Evolutionary conservation across 2,797 vertebrate species (phyloP), one percentile per base, ranked within the genome.

Genomic region (Tragelaphus eurycerus): DNA sequence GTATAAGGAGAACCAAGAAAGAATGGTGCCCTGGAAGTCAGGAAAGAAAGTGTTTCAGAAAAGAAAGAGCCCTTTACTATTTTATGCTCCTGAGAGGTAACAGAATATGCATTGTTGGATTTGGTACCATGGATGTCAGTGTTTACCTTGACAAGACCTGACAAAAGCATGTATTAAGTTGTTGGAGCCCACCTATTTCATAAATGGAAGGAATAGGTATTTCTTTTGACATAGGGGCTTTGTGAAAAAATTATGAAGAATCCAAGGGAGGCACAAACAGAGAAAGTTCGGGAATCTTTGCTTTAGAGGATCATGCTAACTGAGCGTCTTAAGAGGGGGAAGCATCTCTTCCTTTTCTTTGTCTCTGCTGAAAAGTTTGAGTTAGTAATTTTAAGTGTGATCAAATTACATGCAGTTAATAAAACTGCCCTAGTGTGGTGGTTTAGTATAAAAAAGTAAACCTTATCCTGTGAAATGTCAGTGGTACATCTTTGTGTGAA

Each of bases 361-460:
- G 55, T 79, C 27, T 64, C 7, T 78, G 46, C 43, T 81, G 34
- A 43, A 92, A 93, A 89, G 17, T 59, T 93, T 89, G 64, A 83
- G 43, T 93, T 90, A 46, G 25, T 90, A 17, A 76, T 86, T 91
- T 91, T 86, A 92, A 95, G 71, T 94, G 74, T 89, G 34, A 87
- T 78, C 9, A 78, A 21, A 76, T 94, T 57, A 59, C 25, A 31
- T 93, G n/a, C 48, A 86, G 25, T 93, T 96, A 88, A 87, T 93
- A 82, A 95, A 95, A 86, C 88, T 86, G 11, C n/a, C 50, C 54
- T 90, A 38, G 46, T 62, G 7, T 46, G 27, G 38, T 85, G 60
- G 31, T 87, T 89, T 16, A 76, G 3, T 59, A 79, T 86, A 31
- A 50, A 83, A 93, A 93, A 97, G 34, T 27, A 83, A 95, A 71